phyloP scores from a whole-genome alignment of 2,888 invertebrate genomes.

The Ectropis crepuscularia region DNA sequence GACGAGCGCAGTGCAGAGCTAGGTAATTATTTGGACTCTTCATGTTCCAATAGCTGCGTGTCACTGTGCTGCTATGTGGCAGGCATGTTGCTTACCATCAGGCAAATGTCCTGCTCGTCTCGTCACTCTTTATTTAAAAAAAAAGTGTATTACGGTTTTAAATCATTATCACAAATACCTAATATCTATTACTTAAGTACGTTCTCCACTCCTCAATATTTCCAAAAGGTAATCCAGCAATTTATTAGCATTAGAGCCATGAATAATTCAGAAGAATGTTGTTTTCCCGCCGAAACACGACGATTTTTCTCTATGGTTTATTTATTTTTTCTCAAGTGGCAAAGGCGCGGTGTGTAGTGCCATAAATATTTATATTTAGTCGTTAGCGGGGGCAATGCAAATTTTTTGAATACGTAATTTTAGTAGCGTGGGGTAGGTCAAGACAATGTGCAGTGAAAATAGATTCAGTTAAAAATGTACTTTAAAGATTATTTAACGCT shows the following conservation, averaged over 20 bases:
- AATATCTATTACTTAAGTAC: constrained; percentile 13
- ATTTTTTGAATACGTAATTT: constrained; percentile 56
- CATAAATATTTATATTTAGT: constrained; percentile 61
- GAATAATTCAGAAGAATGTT: constrained; percentile 73
- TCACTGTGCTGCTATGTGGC: too few species aligned
- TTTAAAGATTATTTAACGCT: too few species aligned
- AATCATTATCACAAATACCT: neutral
- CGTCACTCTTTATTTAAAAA: too few species aligned
- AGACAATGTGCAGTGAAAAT: neutral
- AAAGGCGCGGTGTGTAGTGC: constrained; percentile 43
- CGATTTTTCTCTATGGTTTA: constrained; percentile 38
- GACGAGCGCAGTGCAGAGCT: too few species aligned
- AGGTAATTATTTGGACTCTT: too few species aligned
- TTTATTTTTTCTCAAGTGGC: constrained; percentile 49
- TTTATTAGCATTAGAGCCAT: constrained; percentile 67
- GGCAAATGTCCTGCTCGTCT: too few species aligned
- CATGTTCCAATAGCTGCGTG: too few species aligned
- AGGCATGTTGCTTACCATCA: too few species aligned
- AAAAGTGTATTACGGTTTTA: too few species aligned
- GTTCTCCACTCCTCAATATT: constrained; percentile 20
- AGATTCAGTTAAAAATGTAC: too few species aligned
- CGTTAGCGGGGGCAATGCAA: constrained; percentile 55
- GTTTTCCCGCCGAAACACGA: constrained; percentile 64
- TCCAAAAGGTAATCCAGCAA: constrained; percentile 42
- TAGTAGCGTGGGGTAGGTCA: constrained; percentile 17